Percentiles rank a stretch among this genome's conserved stretches.
These are phyloP conservation scores for Catostomus latipinnis DNA, from an alignment of 2,797 vertebrate species.

Conservation along the genomic window DNA sequence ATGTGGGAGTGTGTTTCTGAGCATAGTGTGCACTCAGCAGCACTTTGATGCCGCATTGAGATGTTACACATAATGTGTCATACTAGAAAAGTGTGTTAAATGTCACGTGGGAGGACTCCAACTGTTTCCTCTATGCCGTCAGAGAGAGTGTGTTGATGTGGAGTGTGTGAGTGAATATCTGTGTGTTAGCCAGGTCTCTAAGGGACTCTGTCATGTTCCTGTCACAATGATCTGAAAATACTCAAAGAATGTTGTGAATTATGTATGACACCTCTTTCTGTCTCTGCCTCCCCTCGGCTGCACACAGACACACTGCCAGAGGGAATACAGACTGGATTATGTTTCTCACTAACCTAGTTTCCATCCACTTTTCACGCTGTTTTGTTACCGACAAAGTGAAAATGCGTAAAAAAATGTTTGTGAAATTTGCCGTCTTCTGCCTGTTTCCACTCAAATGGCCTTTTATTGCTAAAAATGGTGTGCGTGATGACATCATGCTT, in stretches of 20 bases:
- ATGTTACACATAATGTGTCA: slow-evolving; percentile 45
- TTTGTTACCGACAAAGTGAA: too few relatives aligned
- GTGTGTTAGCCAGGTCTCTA: slow-evolving; percentile 27
- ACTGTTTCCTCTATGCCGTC: slow-evolving; percentile 27
- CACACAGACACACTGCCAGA: slow-evolving; percentile 5
- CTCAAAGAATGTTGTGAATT: slow-evolving; percentile 50
- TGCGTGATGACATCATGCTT: too few relatives aligned
- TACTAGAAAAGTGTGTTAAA: slow-evolving; percentile 36
- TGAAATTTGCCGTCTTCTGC: too few relatives aligned
- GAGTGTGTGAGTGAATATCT: slow-evolving; percentile 32
- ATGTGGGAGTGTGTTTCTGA: slow-evolving; percentile 5
- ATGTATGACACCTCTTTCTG: slow-evolving; percentile 57
- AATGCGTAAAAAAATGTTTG: too few relatives aligned
- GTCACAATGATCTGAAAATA: slow-evolving; percentile 58
- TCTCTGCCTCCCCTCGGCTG: slow-evolving; percentile 37
- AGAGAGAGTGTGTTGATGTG: slow-evolving; percentile 29
- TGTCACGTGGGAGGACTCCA: slow-evolving; percentile 47
- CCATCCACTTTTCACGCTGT: too few relatives aligned
- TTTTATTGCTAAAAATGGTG: too few relatives aligned
- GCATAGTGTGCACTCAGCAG: slow-evolving; percentile 19
- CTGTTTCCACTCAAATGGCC: too few relatives aligned
- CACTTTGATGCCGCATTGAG: slow-evolving; percentile 31
- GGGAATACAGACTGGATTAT: too few relatives aligned
- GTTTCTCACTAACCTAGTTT: too few relatives aligned
- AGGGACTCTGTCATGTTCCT: slow-evolving; percentile 52